These are phyloP conservation scores for Ctenoplectra terminalis DNA, from an alignment of 1,140 invertebrate species.

Conservation along the genomic window DNA sequence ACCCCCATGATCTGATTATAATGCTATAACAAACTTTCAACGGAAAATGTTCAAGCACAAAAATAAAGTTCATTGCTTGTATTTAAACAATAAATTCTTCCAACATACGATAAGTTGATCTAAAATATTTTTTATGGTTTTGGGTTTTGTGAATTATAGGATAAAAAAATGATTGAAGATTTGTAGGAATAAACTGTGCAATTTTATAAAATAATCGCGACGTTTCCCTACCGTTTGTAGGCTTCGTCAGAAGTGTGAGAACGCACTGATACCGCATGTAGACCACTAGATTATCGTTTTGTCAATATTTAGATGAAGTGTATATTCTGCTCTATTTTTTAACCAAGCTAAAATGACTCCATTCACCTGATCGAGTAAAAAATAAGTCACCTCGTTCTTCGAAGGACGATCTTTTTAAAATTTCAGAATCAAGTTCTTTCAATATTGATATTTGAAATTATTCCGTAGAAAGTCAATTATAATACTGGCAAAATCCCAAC, in stretches of 20 bases:
- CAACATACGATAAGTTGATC: no score
- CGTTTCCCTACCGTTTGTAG: not conserved
- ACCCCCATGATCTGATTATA: not conserved
- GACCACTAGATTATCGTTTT: not conserved
- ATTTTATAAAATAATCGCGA: slow-evolving; percentile 19
- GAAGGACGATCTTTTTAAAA: not conserved
- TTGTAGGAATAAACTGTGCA: not conserved
- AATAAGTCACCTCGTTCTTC: not conserved
- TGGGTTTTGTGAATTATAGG: no score
- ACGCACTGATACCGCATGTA: not conserved
- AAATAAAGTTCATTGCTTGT: not conserved
- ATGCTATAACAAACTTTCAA: not conserved
- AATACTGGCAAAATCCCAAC: not conserved
- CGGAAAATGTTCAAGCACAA: not conserved
- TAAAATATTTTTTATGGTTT: no score
- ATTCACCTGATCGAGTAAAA: not conserved
- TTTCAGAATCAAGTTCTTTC: not conserved
- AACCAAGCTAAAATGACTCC: not conserved
- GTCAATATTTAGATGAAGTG: not conserved
- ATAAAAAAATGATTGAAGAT: no score
- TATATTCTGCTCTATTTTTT: not conserved
- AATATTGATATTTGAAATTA: not conserved
- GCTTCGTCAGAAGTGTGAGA: not conserved
- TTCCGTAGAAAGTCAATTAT: not conserved
- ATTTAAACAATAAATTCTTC: not conserved